Evolutionary conservation across 2,888 invertebrate species (phyloP).

Genomic region (Chydorus sphaericus): DNA sequence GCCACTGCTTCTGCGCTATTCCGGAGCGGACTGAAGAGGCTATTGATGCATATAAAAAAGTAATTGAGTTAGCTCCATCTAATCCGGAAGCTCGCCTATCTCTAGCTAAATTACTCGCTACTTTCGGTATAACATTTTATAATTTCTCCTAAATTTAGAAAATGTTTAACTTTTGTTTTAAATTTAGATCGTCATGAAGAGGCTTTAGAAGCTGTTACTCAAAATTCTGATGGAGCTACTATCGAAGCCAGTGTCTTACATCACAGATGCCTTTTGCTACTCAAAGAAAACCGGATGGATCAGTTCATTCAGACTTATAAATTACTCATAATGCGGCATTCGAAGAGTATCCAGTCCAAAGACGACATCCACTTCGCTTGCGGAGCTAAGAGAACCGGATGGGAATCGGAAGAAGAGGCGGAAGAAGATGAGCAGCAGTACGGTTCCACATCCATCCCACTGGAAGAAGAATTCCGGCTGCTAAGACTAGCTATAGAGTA

Average conservation of each 20-base stretch:
- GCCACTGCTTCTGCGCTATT: neutral
- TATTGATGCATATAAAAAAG: neutral
- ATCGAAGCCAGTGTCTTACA: slow-evolving; percentile 61
- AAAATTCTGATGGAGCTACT: slow-evolving; percentile 38
- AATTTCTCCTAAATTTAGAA: no score
- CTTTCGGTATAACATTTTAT: neutral
- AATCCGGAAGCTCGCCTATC: neutral
- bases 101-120: neutral
- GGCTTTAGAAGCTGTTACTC: slow-evolving; percentile 62
- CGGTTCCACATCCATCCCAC: neutral
- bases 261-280: slow-evolving; percentile 57
- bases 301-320: slow-evolving; percentile 60
- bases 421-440: slow-evolving; percentile 41
- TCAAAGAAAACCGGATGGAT: slow-evolving; percentile 37
- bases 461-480: slow-evolving; percentile 52
- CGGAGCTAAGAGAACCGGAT: slow-evolving; percentile 32
- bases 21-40: neutral
- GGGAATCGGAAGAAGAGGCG: slow-evolving; percentile 33
- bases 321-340: slow-evolving; percentile 58
- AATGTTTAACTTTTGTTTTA: no score
- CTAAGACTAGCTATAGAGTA: slow-evolving; percentile 46
- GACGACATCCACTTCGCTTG: slow-evolving; percentile 4
- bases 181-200: slow-evolving; percentile 54
- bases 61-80: neutral
- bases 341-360: slow-evolving; percentile 26